Base-by-base conservation (phyloP, 53 echinoderm and acorn worm species). In the Hippasteria phrygiana region DNA sequence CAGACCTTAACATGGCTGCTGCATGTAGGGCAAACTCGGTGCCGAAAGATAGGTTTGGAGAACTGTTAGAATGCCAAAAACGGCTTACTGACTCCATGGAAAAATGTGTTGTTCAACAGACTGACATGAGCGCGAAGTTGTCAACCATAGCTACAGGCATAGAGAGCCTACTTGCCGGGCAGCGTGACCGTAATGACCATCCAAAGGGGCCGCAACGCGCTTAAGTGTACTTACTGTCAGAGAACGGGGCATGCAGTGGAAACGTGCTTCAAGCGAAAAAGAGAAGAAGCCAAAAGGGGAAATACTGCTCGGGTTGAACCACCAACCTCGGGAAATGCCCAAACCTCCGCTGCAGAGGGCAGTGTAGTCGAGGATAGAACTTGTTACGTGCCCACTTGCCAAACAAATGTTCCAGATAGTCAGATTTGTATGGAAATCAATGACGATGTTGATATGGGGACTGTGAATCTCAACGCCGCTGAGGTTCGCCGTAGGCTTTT, bases 201-300 rank as follows among this genome's bases (percentile, higher is more conserved):
- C n/a, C 69, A 33, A 8, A 29, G 33, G 9, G 9, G 31, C 36
- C 69, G 69, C 31, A 26, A 26, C 36, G 22, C 35, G 69, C 7
- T 33, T 7, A 67, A 67, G 35, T 67, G 69, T 16, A 67, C 69
- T 12, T 67, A 32, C 17, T 67, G 69, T 16, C 69, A 67, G 5
- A 67, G 17, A 33, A 29, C 29, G 2, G 69, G 69, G n/a, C n/a
- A n/a, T n/a, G n/a, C n/a, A n/a, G n/a, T n/a, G n/a, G n/a, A n/a
- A n/a, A n/a, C n/a, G n/a, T n/a, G n/a, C n/a, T n/a, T n/a, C n/a
- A n/a, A n/a, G n/a, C n/a, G n/a, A n/a, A n/a, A n/a, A n/a, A n/a
- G 92, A 24, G 74, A 87, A 31, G 92, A 92, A 28, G 82, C 88
- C 20, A 73, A 34, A 34, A 71, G 34, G n/a, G 38, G 14, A 34